Percentiles rank a stretch among this genome's conserved stretches.
These are phyloP conservation scores for Geotrupes spiniger DNA, from an alignment of 2,888 invertebrate species.

Conservation along the genomic window DNA sequence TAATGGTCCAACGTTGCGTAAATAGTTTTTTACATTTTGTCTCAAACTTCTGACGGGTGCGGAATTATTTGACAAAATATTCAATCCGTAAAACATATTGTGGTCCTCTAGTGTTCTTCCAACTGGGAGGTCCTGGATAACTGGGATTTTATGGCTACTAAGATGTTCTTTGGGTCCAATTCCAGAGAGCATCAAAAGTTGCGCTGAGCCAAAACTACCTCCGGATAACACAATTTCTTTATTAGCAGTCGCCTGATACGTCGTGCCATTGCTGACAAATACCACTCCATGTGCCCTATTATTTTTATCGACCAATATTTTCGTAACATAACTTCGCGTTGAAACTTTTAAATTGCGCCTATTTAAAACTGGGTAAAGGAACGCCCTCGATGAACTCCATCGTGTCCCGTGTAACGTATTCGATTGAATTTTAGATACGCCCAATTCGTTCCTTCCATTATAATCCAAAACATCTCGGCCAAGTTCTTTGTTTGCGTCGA, in stretches of 20 bases:
- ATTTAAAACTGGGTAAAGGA: conserved; percentile 62
- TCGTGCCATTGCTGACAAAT: conserved; percentile 59
- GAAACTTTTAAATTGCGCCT: conserved; percentile 68
- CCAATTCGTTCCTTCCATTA: conserved; percentile 61
- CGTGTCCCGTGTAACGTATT: conserved; percentile 67
- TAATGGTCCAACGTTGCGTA: conserved; percentile 27
- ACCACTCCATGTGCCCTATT: conserved; percentile 63
- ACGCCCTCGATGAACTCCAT: conserved; percentile 74
- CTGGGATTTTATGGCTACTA: conserved; percentile 55
- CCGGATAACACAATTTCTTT: conserved; percentile 76
- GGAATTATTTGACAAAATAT: conserved; percentile 60
- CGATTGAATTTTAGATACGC: conserved; percentile 66
- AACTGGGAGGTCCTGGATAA: conserved; percentile 65
- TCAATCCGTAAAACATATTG: conserved; percentile 65
- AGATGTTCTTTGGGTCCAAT: conserved; percentile 66
- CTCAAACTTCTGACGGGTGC: conserved; percentile 12
- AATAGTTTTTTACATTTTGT: conserved; percentile 25
- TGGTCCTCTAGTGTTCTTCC: conserved; percentile 78
- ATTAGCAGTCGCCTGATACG: conserved; percentile 55
- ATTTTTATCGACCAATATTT: conserved; percentile 60
- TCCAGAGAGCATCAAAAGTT: conserved; percentile 79
- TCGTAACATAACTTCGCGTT: conserved; percentile 65
- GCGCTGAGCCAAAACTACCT: conserved; percentile 77
- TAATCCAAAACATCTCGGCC: conserved; percentile 69
- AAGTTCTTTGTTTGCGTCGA: conserved; percentile 62